Evolutionary conservation across 1,140 invertebrate genomes (phyloP), one percentile per base, ranked within the genome.

Genomic region (Galendromus occidentalis): DNA sequence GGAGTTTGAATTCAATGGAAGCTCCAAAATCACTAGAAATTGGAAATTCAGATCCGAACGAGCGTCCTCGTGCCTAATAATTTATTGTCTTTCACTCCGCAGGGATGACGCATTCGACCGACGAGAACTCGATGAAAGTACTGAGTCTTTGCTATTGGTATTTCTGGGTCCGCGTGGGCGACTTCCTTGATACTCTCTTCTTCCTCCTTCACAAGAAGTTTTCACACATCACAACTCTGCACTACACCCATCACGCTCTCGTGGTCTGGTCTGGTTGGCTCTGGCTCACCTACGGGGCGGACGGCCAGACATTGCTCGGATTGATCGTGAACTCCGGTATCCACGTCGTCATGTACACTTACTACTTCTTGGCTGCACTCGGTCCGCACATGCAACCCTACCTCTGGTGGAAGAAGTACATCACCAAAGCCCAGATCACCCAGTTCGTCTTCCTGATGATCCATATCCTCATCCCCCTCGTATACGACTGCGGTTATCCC

Each of bases 241-340:
- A 95, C 77, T 90, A 94, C 65, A 91, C 94, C 71, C 91, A 95
- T 75, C 91, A 96, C 74, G 89, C 89, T 63, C 84, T 89, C 71
- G 94, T 96, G 91, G 91, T 91, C 12, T 85, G 92, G 76, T 87
- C 85, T 7, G 88, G 92, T 2, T 96, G 91, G 91, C 14, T 59
- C 17, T 59, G 51, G 51, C 14, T 59, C 25, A 20, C 22, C 25
- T 59, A 59, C 51, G 51, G 51, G 5, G 51, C 51, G 12, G 51
- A 59, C 33, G 51, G 51, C 2, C 51, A 59, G 9, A 59, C 51
- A 14, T 33, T 59, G 51, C 20, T 59, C 1, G 51, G 51, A 17
- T 9, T 59, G 17, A 67, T 74, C 51, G 77, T 91, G 69, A 93
- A 92, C 76, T 88, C 87, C 12, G 87, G 89, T 71, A 88, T 95